phyloP scores from a whole-genome alignment of 2,113 vertebrate species.

The Pluvialis apricaria region DNA sequence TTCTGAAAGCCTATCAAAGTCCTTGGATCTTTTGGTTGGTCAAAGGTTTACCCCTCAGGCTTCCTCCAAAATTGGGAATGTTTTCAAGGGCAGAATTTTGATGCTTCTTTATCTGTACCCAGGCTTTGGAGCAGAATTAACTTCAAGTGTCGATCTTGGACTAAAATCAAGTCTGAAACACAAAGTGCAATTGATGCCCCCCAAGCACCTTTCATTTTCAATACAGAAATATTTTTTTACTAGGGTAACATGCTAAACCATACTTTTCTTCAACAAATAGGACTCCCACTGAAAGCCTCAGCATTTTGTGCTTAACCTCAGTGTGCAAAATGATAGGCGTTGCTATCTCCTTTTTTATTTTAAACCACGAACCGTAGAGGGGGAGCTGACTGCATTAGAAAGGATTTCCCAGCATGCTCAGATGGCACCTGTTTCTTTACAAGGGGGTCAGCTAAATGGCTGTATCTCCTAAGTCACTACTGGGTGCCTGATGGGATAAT shows the following conservation, averaged over 20 bases:
- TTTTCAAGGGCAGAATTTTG: background rate
- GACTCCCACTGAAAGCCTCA: background rate
- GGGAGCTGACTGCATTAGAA: background rate
- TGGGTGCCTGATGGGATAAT: conserved; percentile 51
- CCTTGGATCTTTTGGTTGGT: background rate
- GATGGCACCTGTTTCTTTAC: conserved; percentile 17
- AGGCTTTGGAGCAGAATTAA: background rate
- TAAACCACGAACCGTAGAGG: fast-evolving
- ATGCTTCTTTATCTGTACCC: background rate
- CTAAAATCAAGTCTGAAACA: background rate
- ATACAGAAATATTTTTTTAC: background rate
- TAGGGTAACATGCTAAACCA: background rate
- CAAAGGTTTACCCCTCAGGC: background rate
- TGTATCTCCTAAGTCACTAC: conserved; percentile 11
- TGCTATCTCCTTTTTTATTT: background rate
- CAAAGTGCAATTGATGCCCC: background rate
- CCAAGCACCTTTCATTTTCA: background rate
- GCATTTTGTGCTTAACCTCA: background rate
- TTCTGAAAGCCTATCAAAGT: background rate
- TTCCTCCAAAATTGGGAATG: background rate
- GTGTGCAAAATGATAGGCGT: background rate
- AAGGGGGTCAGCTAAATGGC: conserved; percentile 1
- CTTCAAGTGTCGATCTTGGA: background rate
- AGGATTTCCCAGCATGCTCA: conserved; percentile 26
- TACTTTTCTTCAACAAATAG: background rate